Evolutionary conservation across 1,140 invertebrate species (phyloP), one percentile per base, ranked within the genome.

Genomic region (Dreissena rostriformis): DNA sequence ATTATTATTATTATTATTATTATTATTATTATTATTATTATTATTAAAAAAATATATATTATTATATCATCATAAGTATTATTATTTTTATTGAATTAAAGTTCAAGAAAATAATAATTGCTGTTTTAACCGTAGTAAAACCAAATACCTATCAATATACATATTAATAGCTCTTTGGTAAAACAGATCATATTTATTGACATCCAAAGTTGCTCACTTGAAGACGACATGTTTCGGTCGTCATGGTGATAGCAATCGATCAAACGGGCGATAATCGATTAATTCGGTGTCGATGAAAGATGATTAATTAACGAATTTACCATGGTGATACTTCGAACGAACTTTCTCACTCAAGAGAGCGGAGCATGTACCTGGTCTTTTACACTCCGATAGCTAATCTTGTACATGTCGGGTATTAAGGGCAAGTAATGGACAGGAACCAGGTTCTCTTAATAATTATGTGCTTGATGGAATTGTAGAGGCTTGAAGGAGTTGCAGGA

Each of bases 221-320:
- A 49, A 67, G 66, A 0, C 49, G 1, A n/a, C 24, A 51, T 77
- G 51, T 63, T 39, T 76, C 57, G 49, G 57, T 19, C 51, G 74
- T 76, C 12, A 49, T 77, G 75, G 29, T 61, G 12, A 53, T 77
- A 77, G 66, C 75, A 49, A 77, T 67, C 52, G 63, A 77, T 77
- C 75, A 77, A 77, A 77, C 53, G 75, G 39, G 5, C 53, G 75
- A 77, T 77, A 67, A 77, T 66, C 57, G 75, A 22, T 77, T 67
- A 67, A 77, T 67, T 67, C 12, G 28, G 53, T 2, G 10, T 66
- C 75, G 75, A 77, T 77, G 75, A 77, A 14, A 67, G 75, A 77
- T 39, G 15, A 49, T 77, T 52, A 67, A 52, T 67, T 67, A 77
- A 52, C 63, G 75, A 77, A 67, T 77, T 67, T 77, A 39, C 51